Conservation (phyloP, 2,797 vertebrate species). For the Siniperca obscura region DNA sequence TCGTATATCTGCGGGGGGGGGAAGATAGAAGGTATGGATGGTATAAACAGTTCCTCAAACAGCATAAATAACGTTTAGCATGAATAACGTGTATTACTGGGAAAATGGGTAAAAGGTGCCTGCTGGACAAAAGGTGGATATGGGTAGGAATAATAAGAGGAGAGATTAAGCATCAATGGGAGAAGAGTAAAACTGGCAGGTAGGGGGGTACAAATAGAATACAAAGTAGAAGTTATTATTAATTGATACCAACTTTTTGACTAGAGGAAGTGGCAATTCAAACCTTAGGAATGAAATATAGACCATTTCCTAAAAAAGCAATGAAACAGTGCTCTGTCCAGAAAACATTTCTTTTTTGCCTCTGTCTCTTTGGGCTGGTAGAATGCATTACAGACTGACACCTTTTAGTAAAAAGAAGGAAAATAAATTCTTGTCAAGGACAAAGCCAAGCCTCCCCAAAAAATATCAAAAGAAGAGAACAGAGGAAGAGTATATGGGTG, state of each 20-base stretch:
- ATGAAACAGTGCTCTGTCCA: not conserved
- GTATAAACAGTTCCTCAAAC: not conserved
- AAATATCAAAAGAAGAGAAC: not conserved
- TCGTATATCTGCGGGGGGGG: constrained; percentile 90
- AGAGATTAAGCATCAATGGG: not conserved
- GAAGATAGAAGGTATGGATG: not conserved
- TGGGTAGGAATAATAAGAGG: not conserved
- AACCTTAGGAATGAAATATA: not conserved
- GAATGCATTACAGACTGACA: not conserved
- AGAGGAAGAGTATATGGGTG: not conserved
- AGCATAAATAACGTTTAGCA: too few relatives aligned
- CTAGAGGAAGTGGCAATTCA: not conserved
- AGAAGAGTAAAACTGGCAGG: not conserved
- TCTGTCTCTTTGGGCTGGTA: not conserved
- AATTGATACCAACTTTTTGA: not conserved
- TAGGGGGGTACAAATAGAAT: not conserved
- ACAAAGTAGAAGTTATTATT: not conserved
- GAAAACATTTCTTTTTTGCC: not conserved
- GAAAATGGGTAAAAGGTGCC: not conserved
- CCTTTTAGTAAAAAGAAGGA: not conserved
- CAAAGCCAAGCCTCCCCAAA: not conserved
- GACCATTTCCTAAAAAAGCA: not conserved
- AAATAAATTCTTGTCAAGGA: not conserved
- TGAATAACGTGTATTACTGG: not conserved
- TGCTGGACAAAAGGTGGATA: not conserved